Conservation (phyloP, 2,888 invertebrate species). For the Temnothorax rugatulus region DNA sequence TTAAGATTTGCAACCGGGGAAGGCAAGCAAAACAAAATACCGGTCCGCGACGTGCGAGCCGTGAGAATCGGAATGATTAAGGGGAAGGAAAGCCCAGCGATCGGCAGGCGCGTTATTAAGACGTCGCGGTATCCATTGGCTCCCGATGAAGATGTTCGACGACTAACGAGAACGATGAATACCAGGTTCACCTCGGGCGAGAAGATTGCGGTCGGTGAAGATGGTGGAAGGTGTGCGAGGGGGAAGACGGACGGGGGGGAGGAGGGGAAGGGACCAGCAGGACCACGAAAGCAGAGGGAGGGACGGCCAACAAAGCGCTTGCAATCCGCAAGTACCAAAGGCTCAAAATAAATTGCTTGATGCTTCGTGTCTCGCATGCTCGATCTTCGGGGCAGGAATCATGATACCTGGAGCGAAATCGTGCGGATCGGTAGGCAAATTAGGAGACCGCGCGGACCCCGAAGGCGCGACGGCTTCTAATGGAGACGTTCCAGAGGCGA, state of each 20-base stretch:
- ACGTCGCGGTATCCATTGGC: slow-evolving; percentile 68
- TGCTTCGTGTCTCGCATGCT: slow-evolving; percentile 60
- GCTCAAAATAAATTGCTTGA: slow-evolving; percentile 71
- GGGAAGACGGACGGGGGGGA: not conserved
- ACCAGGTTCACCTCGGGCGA: slow-evolving; percentile 60
- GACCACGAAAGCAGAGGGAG: slow-evolving; percentile 59
- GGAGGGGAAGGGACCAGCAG: slow-evolving; percentile 16
- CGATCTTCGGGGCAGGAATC: slow-evolving; percentile 48
- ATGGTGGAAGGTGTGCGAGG: slow-evolving; percentile 17
- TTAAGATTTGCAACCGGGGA: not conserved
- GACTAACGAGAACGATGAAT: slow-evolving; percentile 73
- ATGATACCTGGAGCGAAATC: slow-evolving; percentile 70
- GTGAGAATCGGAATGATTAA: slow-evolving; percentile 59
- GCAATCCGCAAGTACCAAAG: slow-evolving; percentile 55
- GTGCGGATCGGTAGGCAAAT: slow-evolving; percentile 77
- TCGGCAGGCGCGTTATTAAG: slow-evolving; percentile 68
- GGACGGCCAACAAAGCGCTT: slow-evolving; percentile 62
- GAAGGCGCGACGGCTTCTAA: slow-evolving; percentile 72
- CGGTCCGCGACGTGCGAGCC: slow-evolving; percentile 50
- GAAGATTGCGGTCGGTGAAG: slow-evolving; percentile 54
- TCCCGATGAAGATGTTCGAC: slow-evolving; percentile 72
- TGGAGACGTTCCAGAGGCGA: slow-evolving; percentile 70
- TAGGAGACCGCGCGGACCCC: slow-evolving; percentile 70
- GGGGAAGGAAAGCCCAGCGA: slow-evolving; percentile 55
- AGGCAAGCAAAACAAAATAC: slow-evolving; percentile 48